These are phyloP conservation scores for Borostomias antarcticus DNA, from an alignment of 2,797 vertebrate genomes.

Conservation along the genomic window DNA sequence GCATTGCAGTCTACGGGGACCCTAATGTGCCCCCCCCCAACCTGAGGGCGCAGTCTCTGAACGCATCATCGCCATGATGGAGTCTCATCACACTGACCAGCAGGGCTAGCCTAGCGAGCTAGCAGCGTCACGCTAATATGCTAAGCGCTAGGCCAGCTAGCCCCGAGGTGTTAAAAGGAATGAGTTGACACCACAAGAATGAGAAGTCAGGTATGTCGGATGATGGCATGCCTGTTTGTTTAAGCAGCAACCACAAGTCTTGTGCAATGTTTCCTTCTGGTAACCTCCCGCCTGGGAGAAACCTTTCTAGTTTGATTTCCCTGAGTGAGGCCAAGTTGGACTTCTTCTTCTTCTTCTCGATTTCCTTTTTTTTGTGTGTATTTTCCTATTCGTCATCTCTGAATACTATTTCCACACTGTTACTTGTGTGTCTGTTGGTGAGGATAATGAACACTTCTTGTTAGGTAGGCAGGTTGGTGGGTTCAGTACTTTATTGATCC, in stretches of 20 bases:
- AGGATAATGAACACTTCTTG: neutral
- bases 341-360: too few species aligned
- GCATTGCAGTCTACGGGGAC: too few species aligned
- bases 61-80: too few species aligned
- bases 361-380: too few species aligned
- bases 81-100: neutral
- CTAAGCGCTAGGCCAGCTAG: slow-evolving; percentile 40
- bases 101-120: slow-evolving; percentile 13
- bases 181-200: slow-evolving; percentile 42
- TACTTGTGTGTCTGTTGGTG: neutral
- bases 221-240: slow-evolving; percentile 47
- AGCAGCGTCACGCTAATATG: slow-evolving; percentile 33
- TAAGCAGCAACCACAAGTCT: slow-evolving; percentile 37
- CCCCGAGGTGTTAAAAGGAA: slow-evolving; percentile 42
- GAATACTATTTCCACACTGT: neutral
- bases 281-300: slow-evolving; percentile 47
- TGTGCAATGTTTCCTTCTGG: slow-evolving; percentile 37
- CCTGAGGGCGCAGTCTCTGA: too few species aligned
- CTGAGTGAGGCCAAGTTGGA: neutral
- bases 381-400: too few species aligned
- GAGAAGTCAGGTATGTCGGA: slow-evolving; percentile 53
- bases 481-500: too few species aligned
- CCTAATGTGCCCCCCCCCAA: too few species aligned
- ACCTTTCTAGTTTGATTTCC: too few species aligned
- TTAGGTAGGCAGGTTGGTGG: too few species aligned